Evolutionary conservation across 2,888 invertebrate genomes (phyloP).

Genomic region (Amiota communis): DNA sequence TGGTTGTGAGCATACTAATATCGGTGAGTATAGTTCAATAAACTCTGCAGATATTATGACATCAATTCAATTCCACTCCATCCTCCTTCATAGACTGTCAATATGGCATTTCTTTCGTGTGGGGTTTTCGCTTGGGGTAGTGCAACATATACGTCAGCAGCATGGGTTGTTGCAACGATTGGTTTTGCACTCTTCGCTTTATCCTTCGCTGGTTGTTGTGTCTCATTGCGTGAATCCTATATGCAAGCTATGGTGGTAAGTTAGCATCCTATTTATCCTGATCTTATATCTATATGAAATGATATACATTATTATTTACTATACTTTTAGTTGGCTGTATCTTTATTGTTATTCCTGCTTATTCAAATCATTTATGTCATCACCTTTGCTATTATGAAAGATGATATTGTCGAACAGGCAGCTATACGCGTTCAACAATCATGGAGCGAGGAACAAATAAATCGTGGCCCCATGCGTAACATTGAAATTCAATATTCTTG

Average conservation of each 20-base stretch:
- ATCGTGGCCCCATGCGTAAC: slow-evolving; percentile 56
- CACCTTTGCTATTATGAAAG: slow-evolving; percentile 54
- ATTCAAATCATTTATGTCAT: slow-evolving; percentile 58
- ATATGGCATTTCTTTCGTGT: slow-evolving; percentile 58
- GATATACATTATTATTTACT: background rate
- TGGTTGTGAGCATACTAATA: slow-evolving; percentile 61
- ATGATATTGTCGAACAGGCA: slow-evolving; percentile 52
- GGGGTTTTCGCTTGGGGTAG: slow-evolving; percentile 65
- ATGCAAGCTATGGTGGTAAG: slow-evolving; percentile 55
- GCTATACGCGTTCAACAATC: slow-evolving; percentile 54
- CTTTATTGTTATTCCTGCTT: slow-evolving; percentile 43
- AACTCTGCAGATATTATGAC: no score
- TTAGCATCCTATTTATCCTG: slow-evolving; percentile 6
- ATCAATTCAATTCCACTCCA: slow-evolving; percentile 6
- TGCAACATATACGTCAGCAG: slow-evolving; percentile 58
- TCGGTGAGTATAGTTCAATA: slow-evolving; percentile 57
- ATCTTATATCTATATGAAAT: background rate
- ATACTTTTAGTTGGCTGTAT: slow-evolving; percentile 49
- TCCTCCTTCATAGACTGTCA: slow-evolving; percentile 46
- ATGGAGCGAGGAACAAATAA: slow-evolving; percentile 49
- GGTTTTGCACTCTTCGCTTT: slow-evolving; percentile 56
- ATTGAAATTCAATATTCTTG: slow-evolving; percentile 63
- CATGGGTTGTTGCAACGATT: slow-evolving; percentile 56
- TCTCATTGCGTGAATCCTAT: slow-evolving; percentile 63
- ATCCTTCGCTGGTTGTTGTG: slow-evolving; percentile 62